These are phyloP conservation scores for Zoanthus gigantus DNA, from an alignment of 92 coral and sea anemone species.

Conservation along the genomic window DNA sequence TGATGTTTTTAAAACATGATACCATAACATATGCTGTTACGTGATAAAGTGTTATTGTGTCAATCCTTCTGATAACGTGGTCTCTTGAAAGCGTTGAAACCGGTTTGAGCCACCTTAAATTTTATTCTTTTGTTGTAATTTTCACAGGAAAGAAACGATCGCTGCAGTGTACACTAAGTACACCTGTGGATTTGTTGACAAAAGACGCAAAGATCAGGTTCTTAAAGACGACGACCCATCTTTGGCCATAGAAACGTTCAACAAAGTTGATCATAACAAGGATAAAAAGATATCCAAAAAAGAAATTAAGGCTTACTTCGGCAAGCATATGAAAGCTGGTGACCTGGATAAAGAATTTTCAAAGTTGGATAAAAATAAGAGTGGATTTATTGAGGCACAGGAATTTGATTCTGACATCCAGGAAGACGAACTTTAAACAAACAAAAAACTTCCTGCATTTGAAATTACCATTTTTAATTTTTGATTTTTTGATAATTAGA, in stretches of 20 bases:
- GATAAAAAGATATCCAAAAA: conserved; percentile 33
- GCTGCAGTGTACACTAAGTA: not conserved
- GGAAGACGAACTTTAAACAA: not conserved
- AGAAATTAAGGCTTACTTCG: conserved; percentile 30
- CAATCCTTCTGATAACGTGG: no score
- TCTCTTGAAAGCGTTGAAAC: no score
- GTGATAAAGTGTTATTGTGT: no score
- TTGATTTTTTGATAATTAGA: no score
- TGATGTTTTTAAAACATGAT: no score
- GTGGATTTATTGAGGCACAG: conserved; percentile 32
- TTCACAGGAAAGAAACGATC: not conserved
- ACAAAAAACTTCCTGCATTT: no score
- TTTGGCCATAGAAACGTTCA: not conserved
- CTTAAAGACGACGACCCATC: not conserved
- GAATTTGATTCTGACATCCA: conserved; percentile 23
- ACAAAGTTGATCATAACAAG: not conserved
- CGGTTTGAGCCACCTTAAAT: no score
- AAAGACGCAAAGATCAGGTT: not conserved
- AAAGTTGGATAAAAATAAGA: conserved; percentile 25
- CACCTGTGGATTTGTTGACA: not conserved
- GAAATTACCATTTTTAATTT: no score
- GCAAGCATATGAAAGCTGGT: not conserved
- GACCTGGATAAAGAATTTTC: not conserved
- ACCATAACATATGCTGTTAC: no score
- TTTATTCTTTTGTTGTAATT: not conserved